phyloP scores from a whole-genome alignment of 2,113 vertebrate genomes.

The Campylorhamphus procurvoides region DNA sequence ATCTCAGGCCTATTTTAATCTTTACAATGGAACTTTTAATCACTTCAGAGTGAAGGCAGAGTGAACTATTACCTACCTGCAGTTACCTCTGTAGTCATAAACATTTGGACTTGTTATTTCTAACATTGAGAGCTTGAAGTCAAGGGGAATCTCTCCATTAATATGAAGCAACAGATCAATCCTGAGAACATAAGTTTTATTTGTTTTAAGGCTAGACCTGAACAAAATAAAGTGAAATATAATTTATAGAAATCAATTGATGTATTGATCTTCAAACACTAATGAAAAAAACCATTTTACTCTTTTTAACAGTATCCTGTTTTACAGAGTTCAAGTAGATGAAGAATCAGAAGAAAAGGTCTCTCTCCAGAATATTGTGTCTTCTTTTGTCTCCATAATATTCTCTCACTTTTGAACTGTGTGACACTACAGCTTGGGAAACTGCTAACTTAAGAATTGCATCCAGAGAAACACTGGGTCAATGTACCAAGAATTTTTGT shows the following conservation, averaged over 20 bases:
- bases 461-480: background rate
- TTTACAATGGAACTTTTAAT: background rate
- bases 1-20: background rate
- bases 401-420: background rate
- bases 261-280: background rate
- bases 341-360: background rate
- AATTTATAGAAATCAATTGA: constrained; percentile 15
- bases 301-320: background rate
- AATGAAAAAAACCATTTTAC: background rate
- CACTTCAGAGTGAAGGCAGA: background rate
- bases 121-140: background rate
- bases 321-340: background rate
- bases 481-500: background rate
- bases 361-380: background rate
- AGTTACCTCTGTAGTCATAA: background rate
- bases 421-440: background rate
- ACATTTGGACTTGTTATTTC: background rate
- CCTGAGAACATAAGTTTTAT: background rate
- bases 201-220: background rate
- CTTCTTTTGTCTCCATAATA: background rate
- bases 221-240: constrained; percentile 28
- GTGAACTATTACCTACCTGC: background rate
- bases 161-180: background rate
- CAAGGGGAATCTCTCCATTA: constrained; percentile 1
- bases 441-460: background rate